These are phyloP conservation scores for Saxidomus purpurata DNA, from an alignment of 1,140 invertebrate genomes.

Conservation along the genomic window DNA sequence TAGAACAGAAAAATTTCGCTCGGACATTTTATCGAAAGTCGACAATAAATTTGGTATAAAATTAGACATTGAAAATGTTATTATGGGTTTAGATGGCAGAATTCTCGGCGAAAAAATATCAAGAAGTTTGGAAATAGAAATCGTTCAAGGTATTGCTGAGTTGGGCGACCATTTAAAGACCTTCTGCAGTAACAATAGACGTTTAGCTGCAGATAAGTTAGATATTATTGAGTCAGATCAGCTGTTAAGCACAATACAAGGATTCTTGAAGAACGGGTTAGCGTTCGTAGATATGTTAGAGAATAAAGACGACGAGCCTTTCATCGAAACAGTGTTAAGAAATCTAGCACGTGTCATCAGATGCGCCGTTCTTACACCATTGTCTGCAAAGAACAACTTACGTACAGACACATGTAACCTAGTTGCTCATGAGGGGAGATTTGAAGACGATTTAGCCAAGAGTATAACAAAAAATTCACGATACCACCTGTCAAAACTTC, in stretches of 20 bases:
- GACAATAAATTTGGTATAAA: background rate
- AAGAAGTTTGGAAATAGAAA: background rate
- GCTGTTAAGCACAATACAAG: background rate
- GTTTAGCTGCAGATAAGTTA: background rate
- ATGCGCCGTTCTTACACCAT: background rate
- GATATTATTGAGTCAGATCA: background rate
- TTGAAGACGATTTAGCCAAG: background rate
- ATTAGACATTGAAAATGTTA: background rate
- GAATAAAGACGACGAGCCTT: background rate
- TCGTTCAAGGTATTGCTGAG: background rate
- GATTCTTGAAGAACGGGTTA: background rate
- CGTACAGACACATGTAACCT: background rate
- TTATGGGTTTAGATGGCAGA: background rate
- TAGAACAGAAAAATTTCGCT: background rate
- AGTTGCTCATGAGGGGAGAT: background rate
- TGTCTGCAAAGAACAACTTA: background rate
- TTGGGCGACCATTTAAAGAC: background rate
- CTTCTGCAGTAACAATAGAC: background rate
- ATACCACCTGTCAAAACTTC: background rate
- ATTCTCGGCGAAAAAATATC: background rate
- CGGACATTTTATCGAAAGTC: background rate
- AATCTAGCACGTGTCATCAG: background rate
- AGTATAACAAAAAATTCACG: background rate
- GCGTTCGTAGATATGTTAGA: background rate
- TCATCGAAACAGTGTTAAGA: background rate